Base-by-base conservation (phyloP, 2,113 vertebrate species). In the Vimba vimba region DNA sequence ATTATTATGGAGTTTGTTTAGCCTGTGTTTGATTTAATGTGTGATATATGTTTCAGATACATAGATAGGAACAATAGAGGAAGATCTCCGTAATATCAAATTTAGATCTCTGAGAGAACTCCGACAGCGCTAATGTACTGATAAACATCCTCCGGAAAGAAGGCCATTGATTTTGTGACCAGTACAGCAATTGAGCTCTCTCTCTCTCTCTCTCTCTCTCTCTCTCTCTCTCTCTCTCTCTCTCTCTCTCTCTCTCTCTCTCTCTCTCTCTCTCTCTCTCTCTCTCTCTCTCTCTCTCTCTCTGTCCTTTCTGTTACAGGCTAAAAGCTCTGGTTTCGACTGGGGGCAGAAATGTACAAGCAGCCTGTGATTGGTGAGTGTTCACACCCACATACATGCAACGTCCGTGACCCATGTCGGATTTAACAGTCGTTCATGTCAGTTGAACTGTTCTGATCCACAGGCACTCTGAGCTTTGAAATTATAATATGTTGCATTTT, bases 351-450 rank as follows among this genome's bases (percentile, higher is more conserved):
- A 99, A 98, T 0, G 98, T 99, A 60, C 98, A 99, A 93, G 97
- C 97, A 60, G 98, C 98, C 80, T 99, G 98, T 92, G 98, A 99
- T 95, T 99, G 98, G 98, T 99, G 95, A 95, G 97, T 96, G 92
- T 93, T 89, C 82, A 87, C 45, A 59, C 45, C 33, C 39, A 21
- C 43, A 80, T 45, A 83, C 74, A 82, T 19, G 19, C 25, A 11
- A 62, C 47, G 2, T 78, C 80, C 33, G 2, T 78, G 50, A 71
- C 52, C 64, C 60, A 82, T 69, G 64, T 39, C 9, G 45, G 79
- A 27, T 86, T 83, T 52, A 43, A 75, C 75, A 74, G 75, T 55
- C 68, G 45, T 45, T 15, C 47, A 86, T 86, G 69, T 71, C 47
- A 73, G 71, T 85, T 68, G 55, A 79, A 79, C 5, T 6, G n/a